Conservation (phyloP, 2,113 vertebrate species). For the Actenoides lindsayi region DNA sequence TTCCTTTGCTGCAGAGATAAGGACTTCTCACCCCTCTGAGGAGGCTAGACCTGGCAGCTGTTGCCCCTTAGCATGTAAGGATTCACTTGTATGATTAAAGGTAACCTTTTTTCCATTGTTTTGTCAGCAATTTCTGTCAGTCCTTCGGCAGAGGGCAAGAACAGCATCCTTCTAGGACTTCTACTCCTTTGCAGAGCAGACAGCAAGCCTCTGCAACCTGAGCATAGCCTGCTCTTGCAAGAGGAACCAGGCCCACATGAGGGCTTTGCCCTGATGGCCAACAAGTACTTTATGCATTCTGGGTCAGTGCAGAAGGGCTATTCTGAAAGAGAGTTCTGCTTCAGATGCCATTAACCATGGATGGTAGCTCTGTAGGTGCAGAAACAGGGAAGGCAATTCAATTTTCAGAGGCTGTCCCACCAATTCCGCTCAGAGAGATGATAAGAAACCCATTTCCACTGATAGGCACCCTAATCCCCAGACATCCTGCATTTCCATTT, state of each 20-base stretch:
- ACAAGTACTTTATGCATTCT: not conserved
- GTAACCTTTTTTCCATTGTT: not conserved
- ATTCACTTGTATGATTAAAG: not conserved
- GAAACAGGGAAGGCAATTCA: conserved; percentile 50
- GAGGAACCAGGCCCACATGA: not conserved
- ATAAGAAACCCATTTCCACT: conserved; percentile 76
- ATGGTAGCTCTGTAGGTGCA: not conserved
- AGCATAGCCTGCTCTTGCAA: not conserved
- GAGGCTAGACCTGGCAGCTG: not conserved
- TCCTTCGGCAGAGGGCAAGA: not conserved
- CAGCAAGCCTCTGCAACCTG: not conserved
- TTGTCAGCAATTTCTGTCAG: not conserved
- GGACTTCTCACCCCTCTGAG: not conserved
- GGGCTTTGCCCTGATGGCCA: not conserved
- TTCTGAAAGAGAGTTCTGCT: not conserved
- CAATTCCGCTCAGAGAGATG: conserved; percentile 50
- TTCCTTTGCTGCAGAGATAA: not conserved
- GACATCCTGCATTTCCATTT: conserved; percentile 57
- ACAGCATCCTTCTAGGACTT: not conserved
- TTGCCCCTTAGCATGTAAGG: not conserved
- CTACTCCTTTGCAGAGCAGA: not conserved
- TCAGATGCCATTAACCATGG: not conserved
- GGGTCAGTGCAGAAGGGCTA: not conserved
- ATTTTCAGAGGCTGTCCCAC: conserved; percentile 67
- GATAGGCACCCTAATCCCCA: conserved; percentile 68